Percentiles rank a stretch among this genome's conserved stretches.
Evolutionary conservation across 2,797 vertebrate species (phyloP).

Genomic region (Nothura maculosa): DNA sequence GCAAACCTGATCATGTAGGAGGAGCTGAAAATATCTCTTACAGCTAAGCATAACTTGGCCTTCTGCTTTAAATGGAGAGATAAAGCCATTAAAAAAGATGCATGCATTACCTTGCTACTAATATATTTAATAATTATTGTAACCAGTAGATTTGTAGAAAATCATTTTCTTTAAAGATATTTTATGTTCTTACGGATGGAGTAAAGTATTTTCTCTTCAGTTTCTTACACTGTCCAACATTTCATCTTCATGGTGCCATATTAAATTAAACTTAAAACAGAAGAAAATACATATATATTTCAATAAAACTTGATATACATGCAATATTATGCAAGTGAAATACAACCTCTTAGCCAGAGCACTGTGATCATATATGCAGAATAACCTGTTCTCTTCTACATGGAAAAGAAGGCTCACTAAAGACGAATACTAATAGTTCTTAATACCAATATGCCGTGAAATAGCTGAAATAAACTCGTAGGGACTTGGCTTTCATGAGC

Average conservation of each 20-base stretch:
- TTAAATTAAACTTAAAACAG: not conserved
- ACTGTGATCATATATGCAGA: no score
- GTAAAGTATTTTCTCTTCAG: accelerated
- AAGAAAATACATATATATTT: not conserved
- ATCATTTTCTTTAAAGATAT: not conserved
- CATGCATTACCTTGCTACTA: not conserved
- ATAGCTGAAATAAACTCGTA: accelerated
- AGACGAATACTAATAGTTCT: not conserved
- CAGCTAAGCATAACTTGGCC: not conserved
- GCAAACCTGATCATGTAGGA: not conserved
- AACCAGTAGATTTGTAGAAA: not conserved
- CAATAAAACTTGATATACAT: not conserved
- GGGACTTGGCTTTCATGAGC: not conserved
- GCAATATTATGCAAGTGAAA: no score
- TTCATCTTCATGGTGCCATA: not conserved
- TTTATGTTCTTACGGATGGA: not conserved
- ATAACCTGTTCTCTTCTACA: not conserved
- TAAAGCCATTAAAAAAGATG: not conserved
- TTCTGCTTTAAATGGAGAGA: not conserved
- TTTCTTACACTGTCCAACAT: not conserved
- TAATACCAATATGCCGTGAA: not conserved
- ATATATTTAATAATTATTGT: not conserved
- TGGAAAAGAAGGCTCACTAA: not conserved
- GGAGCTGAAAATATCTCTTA: not conserved
- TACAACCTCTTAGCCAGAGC: not conserved